phyloP scores from a whole-genome alignment of 2,888 invertebrate species.

The Erynnis tages region DNA sequence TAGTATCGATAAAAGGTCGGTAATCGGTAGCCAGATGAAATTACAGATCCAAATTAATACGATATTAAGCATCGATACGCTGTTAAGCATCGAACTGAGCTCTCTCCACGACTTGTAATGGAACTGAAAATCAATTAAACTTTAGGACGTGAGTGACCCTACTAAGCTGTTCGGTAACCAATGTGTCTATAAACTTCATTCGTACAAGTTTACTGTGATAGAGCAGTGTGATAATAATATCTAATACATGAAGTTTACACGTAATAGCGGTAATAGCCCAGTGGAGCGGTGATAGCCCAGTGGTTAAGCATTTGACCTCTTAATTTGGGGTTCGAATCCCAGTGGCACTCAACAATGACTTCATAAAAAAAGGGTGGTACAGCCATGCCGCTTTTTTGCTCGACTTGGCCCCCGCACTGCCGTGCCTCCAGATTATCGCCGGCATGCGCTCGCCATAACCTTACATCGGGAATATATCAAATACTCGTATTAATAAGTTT shows the following conservation, averaged over 20 bases:
- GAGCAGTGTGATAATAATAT: not conserved
- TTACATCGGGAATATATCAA: not conserved
- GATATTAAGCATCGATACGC: not conserved
- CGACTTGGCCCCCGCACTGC: too few relatives aligned
- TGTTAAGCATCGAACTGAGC: constrained; percentile 14
- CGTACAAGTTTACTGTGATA: not conserved
- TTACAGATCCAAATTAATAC: not conserved
- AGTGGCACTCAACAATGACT: too few relatives aligned
- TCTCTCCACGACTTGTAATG: constrained; percentile 9
- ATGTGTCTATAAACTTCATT: not conserved
- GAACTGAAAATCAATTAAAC: constrained; percentile 18
- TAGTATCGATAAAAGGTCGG: too few relatives aligned
- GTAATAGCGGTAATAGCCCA: too few relatives aligned
- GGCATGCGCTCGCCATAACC: not conserved
- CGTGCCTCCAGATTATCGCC: not conserved
- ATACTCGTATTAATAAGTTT: constrained; percentile 10
- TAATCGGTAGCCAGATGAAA: too few relatives aligned
- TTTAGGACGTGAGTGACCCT: constrained; percentile 12
- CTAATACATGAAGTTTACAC: too few relatives aligned
- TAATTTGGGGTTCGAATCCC: too few relatives aligned
- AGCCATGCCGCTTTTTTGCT: too few relatives aligned
- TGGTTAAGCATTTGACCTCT: too few relatives aligned
- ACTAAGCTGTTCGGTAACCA: not conserved
- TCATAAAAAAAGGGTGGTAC: too few relatives aligned
- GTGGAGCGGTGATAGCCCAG: too few relatives aligned